Evolutionary conservation across 92 coral and sea anemone species (phyloP), one percentile per base, ranked within the genome.

Genomic region (Nematostella vectensis): DNA sequence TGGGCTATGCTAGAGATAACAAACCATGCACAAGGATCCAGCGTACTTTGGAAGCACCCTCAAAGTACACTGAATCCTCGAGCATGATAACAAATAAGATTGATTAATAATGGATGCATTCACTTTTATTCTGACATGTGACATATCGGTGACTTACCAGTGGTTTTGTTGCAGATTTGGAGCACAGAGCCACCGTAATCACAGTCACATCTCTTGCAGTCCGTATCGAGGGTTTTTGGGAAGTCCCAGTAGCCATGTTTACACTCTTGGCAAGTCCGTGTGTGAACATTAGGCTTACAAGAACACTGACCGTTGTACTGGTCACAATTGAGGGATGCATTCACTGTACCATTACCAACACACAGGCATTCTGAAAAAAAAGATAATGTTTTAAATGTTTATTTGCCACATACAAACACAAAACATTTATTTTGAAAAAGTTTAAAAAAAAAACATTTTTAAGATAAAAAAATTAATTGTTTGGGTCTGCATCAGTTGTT

Each of bases 161-260:
- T 69, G 0, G 47, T 37, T 64, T 86, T 91, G 59, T 82, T 88
- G 49, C 98, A 91, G 37, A 91, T 81, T 33, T 60, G 70, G 29
- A 54, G 24, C 17, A 72, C 27, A 16, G 79, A 82, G 15, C 98
- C 98, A 29, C 98, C 98, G 81, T 77, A 72, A 55, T 91, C 96
- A 72, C 98, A 91, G 37, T 81, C 68, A 60, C 98, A 91, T 57
- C 62, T 59, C 45, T 26, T 57, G 42, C 98, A 91, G 58, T 85
- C 93, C 0, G 17, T 54, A 25, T 48, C 63, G 25, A 66, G 40
- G 38, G 67, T 55, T 0, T 42, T 45, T n/a, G 98, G 98, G 62
- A 91, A 91, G 9, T 54, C 48, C 58, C 62, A 81, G 67, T 55
- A 91, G 29, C 91, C 98, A 63, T 81, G 64, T 82, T 45, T 91